Conservation (phyloP, 2,113 vertebrate species). For the Eretmochelys imbricata region DNA sequence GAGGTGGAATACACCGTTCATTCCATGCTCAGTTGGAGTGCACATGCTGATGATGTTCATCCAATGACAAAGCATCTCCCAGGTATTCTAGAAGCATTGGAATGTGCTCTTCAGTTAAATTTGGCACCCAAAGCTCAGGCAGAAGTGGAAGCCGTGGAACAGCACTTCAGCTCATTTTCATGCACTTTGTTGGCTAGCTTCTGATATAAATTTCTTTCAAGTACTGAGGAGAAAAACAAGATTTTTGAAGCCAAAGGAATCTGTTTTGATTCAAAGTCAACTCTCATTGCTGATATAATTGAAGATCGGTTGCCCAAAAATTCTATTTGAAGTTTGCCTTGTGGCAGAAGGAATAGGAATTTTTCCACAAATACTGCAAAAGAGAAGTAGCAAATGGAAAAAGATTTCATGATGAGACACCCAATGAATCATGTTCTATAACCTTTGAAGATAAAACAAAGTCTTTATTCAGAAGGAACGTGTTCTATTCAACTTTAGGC, state of each 20-base stretch:
- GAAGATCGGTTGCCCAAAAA: not conserved
- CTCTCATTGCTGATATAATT: not conserved
- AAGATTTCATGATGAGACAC: not conserved
- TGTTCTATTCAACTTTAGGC: not conserved
- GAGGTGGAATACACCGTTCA: not conserved
- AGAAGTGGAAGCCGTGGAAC: not conserved
- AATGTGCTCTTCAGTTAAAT: not conserved
- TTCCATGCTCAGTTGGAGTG: not conserved
- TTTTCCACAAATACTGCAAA: not conserved
- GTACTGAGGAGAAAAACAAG: not conserved
- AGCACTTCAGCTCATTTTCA: not conserved
- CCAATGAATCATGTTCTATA: not conserved
- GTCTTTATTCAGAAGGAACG: not conserved
- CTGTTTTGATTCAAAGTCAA: not conserved
- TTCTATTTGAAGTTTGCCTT: not conserved
- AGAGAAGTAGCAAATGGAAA: not conserved
- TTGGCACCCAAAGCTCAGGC: not conserved
- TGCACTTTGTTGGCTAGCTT: not conserved
- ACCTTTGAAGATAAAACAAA: not conserved
- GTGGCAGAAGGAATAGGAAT: not conserved
- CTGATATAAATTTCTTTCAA: not conserved
- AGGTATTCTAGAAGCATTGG: not conserved
- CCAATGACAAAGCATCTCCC: not conserved
- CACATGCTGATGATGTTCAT: not conserved
- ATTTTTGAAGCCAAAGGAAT: not conserved